Base-by-base conservation (phyloP, 1,140 invertebrate genomes). In the Rhagoletis zephyria region DNA sequence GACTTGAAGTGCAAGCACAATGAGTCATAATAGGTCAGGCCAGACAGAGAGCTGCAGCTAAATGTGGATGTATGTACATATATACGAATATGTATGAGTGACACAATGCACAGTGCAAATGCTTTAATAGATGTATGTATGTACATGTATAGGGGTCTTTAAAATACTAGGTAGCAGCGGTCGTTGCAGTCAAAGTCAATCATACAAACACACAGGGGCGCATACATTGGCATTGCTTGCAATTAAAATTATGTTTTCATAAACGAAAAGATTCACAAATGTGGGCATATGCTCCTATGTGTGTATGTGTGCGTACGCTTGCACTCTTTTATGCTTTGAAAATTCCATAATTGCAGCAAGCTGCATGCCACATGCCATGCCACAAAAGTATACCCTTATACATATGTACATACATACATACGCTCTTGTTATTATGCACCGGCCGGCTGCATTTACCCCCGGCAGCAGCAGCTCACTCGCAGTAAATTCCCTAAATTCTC, bases 241-340 rank as follows among this genome's bases (percentile, higher is more conserved):
- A 81, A 81, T 81, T 81, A 81, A 81, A 81, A 81, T 81, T 81
- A 81, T 81, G 74, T 56, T 81, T 81, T 81, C 74, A 81, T 81
- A 56, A 81, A 81, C 74, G 45, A 56, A 59, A 51, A 59, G 48
- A 56, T 81, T 81, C 67, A 63, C 67, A 70, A 30, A 30, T n/a
- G 9, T 63, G 61, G 14, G 5, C 14, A 42, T 42, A 70, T 81
- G 74, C 74, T 7, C 10, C 2, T 56, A 51, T 9, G 14, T 48
- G 42, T 16, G 48, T n/a, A 81, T 81, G n/a, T 48, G 14, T 48
- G 0, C 12, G 19, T 77, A 19, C 19, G 7, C 56, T 51, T 56
- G 45, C 40, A 56, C 48, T 6, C 48, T 81, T 81, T 81, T 59
- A 81, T 56, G 74, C 16, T 81, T 81, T 48, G 16, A 48, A 74